Percentiles rank a stretch among this genome's conserved stretches.
Evolutionary conservation across 2,797 vertebrate species (phyloP).

Genomic region (Saxicola maurus): DNA sequence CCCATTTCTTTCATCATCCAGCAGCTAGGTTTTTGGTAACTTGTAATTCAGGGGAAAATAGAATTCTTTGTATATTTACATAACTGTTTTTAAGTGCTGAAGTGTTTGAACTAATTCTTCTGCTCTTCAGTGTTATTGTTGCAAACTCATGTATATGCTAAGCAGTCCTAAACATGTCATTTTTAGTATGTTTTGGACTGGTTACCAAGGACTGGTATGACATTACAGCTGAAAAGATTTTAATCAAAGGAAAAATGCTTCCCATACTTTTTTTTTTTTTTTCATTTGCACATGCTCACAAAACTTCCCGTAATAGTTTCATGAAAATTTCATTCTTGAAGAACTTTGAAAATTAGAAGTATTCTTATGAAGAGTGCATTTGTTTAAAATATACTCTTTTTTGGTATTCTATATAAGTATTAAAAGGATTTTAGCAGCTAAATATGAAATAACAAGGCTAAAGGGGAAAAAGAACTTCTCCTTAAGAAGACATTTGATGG

Average conservation of each 20-base stretch:
- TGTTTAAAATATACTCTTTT: neutral
- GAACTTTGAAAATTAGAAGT: neutral
- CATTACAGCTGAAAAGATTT: neutral
- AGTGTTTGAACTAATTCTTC: neutral
- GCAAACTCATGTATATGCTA: neutral
- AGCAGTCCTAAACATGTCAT: neutral
- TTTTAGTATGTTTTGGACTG: neutral
- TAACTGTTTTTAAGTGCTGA: neutral
- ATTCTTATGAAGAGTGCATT: neutral
- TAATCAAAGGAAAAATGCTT: neutral
- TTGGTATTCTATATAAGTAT: rapidly evolving
- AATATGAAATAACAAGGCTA: neutral
- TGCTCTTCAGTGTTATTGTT: neutral
- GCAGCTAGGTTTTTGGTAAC: neutral
- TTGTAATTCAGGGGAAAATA: conserved; percentile 17
- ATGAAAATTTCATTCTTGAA: neutral
- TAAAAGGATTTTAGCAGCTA: neutral
- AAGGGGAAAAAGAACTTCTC: neutral
- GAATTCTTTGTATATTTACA: neutral
- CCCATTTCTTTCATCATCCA: neutral
- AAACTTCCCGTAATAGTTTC: neutral
- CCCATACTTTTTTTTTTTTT: neutral
- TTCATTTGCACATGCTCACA: neutral
- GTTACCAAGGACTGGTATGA: neutral
- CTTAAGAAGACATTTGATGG: neutral